Evolutionary conservation across 2,113 vertebrate genomes (phyloP).

Genomic region (Nestor notabilis): DNA sequence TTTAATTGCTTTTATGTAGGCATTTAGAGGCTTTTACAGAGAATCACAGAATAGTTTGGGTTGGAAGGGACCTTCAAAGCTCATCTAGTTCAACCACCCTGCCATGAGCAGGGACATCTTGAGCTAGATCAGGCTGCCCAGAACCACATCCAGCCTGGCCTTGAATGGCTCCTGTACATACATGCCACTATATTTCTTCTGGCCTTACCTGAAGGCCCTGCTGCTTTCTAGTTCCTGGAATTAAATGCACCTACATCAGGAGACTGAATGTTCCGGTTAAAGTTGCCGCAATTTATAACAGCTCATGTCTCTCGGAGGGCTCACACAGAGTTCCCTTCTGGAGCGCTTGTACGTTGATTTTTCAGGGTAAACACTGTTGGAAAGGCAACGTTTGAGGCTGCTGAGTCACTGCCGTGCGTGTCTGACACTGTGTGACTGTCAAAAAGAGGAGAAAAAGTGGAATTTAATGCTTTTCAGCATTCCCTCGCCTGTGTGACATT

Average conservation of each 20-base stretch:
- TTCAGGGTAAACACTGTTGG: neutral
- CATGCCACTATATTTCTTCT: neutral
- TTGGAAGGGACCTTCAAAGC: too few relatives aligned
- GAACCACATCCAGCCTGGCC: neutral
- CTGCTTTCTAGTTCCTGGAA: neutral
- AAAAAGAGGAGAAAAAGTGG: neutral
- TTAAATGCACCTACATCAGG: neutral
- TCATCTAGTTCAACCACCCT: too few relatives aligned
- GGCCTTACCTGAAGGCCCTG: neutral
- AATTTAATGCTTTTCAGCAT: neutral
- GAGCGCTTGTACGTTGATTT: neutral
- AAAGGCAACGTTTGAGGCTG: neutral
- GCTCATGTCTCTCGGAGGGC: neutral
- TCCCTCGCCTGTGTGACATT: neutral
- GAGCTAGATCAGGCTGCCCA: too few relatives aligned
- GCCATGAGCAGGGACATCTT: too few relatives aligned
- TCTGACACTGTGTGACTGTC: neutral
- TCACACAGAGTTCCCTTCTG: neutral
- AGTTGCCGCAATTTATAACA: neutral
- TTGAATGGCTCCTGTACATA: neutral
- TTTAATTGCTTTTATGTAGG: too few relatives aligned
- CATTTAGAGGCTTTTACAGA: too few relatives aligned
- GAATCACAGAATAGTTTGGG: too few relatives aligned
- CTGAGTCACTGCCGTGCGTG: neutral
- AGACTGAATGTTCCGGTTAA: neutral